Evolutionary conservation across 2,888 invertebrate species (phyloP).

Genomic region (Brenthis daphne): DNA sequence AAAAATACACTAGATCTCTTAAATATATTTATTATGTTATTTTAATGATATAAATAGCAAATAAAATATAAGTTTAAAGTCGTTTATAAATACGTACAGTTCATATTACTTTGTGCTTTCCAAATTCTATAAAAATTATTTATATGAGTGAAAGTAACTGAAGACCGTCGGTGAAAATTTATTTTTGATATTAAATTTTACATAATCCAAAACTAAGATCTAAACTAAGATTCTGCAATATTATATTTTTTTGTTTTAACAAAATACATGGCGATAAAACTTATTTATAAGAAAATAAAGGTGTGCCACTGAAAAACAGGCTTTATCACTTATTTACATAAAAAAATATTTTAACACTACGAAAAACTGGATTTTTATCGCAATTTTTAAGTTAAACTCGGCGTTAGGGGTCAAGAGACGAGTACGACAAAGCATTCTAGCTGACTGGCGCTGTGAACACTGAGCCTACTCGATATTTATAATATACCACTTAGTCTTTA

Average conservation of each 20-base stretch:
- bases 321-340: conserved; percentile 8
- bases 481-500: conserved; percentile 40
- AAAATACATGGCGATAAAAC: background rate
- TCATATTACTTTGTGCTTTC: conserved; percentile 5
- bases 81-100: conserved; percentile 9
- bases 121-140: conserved; percentile 7
- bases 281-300: background rate
- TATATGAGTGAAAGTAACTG: conserved; percentile 14
- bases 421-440: conserved; percentile 37
- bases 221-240: conserved; percentile 1
- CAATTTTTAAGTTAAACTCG: conserved; percentile 1
- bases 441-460: conserved; percentile 38
- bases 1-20: too few species aligned
- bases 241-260: conserved; percentile 1
- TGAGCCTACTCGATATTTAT: conserved; percentile 45
- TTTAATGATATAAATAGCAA: background rate
- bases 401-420: conserved; percentile 36
- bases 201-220: conserved; percentile 4
- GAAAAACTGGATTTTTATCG: conserved; percentile 13
- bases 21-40: background rate
- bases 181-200: conserved; percentile 4
- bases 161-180: conserved; percentile 21
- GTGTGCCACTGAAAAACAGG: background rate
- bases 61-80: background rate
- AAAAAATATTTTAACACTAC: conserved; percentile 9